Evolutionary conservation across 2,797 vertebrate genomes (phyloP), one percentile per base, ranked within the genome.

Genomic region (Mycteria americana): DNA sequence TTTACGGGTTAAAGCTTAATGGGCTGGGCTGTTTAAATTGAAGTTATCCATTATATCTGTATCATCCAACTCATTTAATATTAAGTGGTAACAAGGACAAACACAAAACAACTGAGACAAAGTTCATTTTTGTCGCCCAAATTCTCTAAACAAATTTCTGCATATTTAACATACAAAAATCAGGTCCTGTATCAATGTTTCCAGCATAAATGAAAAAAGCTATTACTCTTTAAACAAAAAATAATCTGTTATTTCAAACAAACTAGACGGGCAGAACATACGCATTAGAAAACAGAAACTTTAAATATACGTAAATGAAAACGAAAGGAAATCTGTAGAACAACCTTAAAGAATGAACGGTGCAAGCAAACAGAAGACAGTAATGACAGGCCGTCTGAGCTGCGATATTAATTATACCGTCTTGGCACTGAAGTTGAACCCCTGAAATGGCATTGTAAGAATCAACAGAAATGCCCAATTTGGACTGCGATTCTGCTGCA

Each of bases 261-360:
- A 91, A 84, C 18, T 46, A 76, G 53, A 63, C 65, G 93, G 78
- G 78, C 53, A 92, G 74, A 90, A 94, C 48, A 63, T 63, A 78
- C 1, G 79, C 73, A 86, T 76, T 86, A 86, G 94, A 85, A 94
- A 96, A 93, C 46, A 94, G 65, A 92, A 94, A 81, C 28, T 85
- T 93, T 53, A 87, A 95, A 93, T 57, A 76, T 19, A 73, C 0
- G 0, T 57, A 84, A 89, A 73, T 3, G 19, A 85, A 92, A 96
- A 67, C 1, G 21, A 88, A 86, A 93, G 43, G n/a, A 90, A 89
- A 78, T 64, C 70, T 84, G 46, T 8, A 85, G 48, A 88, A 85
- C 46, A n/a, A 86, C 74, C 83, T 77, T 85, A 28, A 74, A 89
- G 82, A 72, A 94, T 31, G 59, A 91, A 28, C 0, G 0, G 56